Evolutionary conservation across 2,113 vertebrate genomes (phyloP).

Genomic region (Andinoacara biseriatus): DNA sequence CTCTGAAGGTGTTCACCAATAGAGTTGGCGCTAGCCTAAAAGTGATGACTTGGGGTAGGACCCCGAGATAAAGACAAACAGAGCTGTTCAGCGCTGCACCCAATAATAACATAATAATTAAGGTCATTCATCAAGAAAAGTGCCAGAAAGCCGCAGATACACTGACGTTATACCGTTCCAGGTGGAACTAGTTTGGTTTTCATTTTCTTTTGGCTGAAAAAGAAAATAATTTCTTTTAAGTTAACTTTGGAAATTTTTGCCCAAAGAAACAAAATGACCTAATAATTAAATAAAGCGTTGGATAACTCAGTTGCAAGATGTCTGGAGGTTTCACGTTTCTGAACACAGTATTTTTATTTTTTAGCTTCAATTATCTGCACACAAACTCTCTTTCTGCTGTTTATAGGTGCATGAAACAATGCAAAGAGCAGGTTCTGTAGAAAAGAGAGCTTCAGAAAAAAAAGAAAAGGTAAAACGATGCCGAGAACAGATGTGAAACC

Average conservation of each 20-base stretch:
- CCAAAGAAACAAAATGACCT: neutral
- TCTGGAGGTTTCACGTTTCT: neutral
- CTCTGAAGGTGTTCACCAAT: conserved; percentile 28
- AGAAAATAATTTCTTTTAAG: neutral
- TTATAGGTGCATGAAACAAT: neutral
- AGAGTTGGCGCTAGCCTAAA: conserved; percentile 14
- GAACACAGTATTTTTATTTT: neutral
- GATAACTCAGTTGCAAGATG: neutral
- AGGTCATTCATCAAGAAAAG: neutral
- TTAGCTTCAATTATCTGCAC: neutral
- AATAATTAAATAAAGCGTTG: neutral
- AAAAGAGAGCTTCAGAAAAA: neutral
- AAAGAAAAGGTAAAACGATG: neutral
- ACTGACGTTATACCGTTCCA: neutral
- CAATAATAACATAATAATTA: neutral
- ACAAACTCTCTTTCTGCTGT: neutral
- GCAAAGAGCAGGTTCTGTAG: neutral
- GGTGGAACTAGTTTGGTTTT: neutral
- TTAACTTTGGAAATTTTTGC: neutral
- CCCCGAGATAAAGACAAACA: neutral
- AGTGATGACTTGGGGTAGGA: conserved; percentile 38
- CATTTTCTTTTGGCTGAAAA: neutral
- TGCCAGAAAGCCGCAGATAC: neutral
- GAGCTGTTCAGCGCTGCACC: neutral
- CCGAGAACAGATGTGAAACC: conserved; percentile 13